phyloP scores from a whole-genome alignment of 35 echinoderm and acorn worm species.

The Nesometra sesokonis region DNA sequence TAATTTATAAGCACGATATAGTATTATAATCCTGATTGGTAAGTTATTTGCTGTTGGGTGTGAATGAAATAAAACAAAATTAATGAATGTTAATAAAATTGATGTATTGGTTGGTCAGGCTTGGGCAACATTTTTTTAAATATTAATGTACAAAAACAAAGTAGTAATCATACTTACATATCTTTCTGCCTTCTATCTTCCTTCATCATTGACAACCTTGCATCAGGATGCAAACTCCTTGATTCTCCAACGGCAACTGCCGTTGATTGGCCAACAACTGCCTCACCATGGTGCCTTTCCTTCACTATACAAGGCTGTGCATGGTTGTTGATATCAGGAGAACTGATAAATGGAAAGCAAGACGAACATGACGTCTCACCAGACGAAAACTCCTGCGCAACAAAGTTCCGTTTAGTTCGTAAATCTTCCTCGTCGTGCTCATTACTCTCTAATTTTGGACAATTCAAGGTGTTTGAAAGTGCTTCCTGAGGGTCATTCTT shows the following conservation, averaged over 20 bases:
- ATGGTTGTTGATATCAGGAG: background rate
- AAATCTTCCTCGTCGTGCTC: background rate
- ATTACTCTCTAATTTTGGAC: no score
- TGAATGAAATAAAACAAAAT: no score
- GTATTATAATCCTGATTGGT: no score
- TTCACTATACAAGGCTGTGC: background rate
- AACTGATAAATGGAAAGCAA: background rate
- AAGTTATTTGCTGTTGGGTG: no score
- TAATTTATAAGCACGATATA: no score
- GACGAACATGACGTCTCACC: background rate
- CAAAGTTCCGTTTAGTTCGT: background rate
- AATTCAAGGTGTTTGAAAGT: no score
- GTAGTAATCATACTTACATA: background rate
- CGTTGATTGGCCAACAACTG: background rate
- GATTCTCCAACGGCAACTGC: background rate
- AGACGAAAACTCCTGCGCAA: background rate
- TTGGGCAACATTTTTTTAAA: no score
- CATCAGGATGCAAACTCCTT: background rate
- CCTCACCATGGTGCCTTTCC: background rate
- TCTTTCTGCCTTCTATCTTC: background rate
- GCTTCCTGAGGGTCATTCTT: background rate
- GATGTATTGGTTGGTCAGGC: no score
- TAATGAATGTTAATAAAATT: no score
- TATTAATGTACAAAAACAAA: no score
- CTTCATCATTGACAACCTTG: background rate